Evolutionary conservation across 2,113 vertebrate genomes (phyloP), one percentile per base, ranked within the genome.

Genomic region (Bujurquina vittata): DNA sequence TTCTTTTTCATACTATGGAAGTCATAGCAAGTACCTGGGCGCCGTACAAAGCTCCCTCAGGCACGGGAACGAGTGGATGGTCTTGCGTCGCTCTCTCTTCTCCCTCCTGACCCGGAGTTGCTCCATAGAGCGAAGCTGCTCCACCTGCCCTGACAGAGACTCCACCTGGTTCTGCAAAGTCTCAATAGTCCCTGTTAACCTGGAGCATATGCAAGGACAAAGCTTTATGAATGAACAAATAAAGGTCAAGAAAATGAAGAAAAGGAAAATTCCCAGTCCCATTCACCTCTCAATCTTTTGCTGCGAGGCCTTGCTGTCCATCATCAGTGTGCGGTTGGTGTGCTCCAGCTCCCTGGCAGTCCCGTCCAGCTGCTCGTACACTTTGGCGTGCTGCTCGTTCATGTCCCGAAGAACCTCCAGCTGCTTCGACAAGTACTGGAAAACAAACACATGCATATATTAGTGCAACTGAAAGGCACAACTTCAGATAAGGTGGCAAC

Each of bases 301-400:
- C 86, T 99, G 98, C 2, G 98, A 97, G 18, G 95, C 88, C 89
- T 98, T 99, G 92, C 97, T 99, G 92, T 99, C 97, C 88, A 95
- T 91, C 86, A 98, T 96, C 2, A 99, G 96, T 5, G 95, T 96
- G 93, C 96, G 96, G 89, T 99, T 99, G 77, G 97, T 97, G 61
- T 95, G 93, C 85, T 99, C 98, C 88, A 99, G 95, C 83, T 99
- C 97, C 14, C 98, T 93, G 0, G 98, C 97, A 0, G 97, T 97
- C 77, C 97, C 94, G 52, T 99, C 98, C 94, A 99, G 94, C 95
- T 99, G 98, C 95, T 99, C 98, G 0, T 99, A 99, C 75, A 99
- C 98, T 89, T 98, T 99, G 0, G 98, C 98, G 0, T 99, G 98
- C 87, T 99, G 98, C 80, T 99, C 98, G 0, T 99, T 99, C 96